phyloP scores from a whole-genome alignment of 2,888 invertebrate genomes.

The Phyllotreta cruciferae region DNA sequence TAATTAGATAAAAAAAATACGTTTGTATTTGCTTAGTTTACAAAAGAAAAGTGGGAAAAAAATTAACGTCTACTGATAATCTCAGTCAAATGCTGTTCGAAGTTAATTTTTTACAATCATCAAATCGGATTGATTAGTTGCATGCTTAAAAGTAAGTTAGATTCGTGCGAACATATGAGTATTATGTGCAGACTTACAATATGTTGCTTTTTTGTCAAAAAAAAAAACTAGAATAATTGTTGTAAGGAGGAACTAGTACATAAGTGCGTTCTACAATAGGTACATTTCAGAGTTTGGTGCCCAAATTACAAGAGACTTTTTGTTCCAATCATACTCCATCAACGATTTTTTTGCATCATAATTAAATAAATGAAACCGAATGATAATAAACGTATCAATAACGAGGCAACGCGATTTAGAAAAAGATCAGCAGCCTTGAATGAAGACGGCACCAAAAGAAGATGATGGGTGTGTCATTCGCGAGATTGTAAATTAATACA shows the following conservation, averaged over 20 bases:
- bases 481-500: too few relatives aligned
- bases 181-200: constrained; percentile 13
- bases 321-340: background rate
- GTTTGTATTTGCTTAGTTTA: constrained; percentile 14
- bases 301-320: constrained; percentile 1
- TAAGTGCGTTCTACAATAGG: constrained; percentile 7
- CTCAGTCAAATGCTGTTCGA: constrained; percentile 16
- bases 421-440: too few relatives aligned
- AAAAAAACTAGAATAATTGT: constrained; percentile 4
- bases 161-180: constrained; percentile 18
- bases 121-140: constrained; percentile 11
- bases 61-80: constrained; percentile 1
- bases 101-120: constrained; percentile 11
- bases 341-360: background rate
- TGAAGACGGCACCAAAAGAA: too few relatives aligned
- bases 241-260: constrained; percentile 17
- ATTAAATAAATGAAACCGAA: too few relatives aligned
- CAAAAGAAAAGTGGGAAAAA: constrained; percentile 16
- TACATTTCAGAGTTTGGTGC: background rate
- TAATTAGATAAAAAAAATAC: constrained; percentile 12
- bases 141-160: constrained; percentile 16
- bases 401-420: too few relatives aligned
- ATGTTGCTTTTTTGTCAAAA: constrained; percentile 3
- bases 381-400: too few relatives aligned
- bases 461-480: too few relatives aligned